Percentiles rank a stretch among this genome's conserved stretches.
phyloP scores from a whole-genome alignment of 2,797 vertebrate species.

The Cephalopachus bancanus region DNA sequence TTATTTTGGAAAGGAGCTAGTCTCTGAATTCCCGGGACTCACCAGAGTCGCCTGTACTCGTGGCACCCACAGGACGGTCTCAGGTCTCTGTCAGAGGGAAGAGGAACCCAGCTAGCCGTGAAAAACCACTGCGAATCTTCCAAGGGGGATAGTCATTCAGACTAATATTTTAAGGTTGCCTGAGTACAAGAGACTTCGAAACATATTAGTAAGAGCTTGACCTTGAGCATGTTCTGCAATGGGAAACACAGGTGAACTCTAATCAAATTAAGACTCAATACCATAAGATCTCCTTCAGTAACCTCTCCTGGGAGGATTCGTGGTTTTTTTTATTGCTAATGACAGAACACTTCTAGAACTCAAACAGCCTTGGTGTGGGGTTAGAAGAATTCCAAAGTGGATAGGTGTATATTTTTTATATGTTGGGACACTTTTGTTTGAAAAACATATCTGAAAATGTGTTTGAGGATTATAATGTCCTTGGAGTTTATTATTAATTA shows the following conservation, averaged over 20 bases:
- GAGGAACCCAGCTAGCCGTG: background rate
- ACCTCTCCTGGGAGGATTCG: background rate
- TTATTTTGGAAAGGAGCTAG: background rate
- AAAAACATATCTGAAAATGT: background rate
- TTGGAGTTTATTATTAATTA: background rate
- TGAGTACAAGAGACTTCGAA: slow-evolving; percentile 62
- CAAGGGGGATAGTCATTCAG: background rate
- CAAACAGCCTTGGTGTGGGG: background rate
- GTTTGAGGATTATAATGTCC: background rate
- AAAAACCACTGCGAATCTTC: background rate
- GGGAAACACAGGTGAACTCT: background rate
- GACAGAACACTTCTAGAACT: background rate
- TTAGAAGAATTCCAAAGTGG: background rate
- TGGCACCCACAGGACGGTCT: accelerated
- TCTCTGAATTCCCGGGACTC: accelerated
- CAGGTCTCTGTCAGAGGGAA: background rate
- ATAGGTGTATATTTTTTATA: background rate
- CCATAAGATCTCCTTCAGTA: background rate
- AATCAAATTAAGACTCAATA: background rate
- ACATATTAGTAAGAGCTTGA: slow-evolving; percentile 61
- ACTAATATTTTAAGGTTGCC: background rate
- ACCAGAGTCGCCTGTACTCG: background rate
- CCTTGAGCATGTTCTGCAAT: background rate
- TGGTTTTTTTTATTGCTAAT: background rate
- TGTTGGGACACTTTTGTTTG: background rate